Evolutionary conservation across 92 coral and sea anemone genomes (phyloP).

Genomic region (Epizoanthus fatuus): DNA sequence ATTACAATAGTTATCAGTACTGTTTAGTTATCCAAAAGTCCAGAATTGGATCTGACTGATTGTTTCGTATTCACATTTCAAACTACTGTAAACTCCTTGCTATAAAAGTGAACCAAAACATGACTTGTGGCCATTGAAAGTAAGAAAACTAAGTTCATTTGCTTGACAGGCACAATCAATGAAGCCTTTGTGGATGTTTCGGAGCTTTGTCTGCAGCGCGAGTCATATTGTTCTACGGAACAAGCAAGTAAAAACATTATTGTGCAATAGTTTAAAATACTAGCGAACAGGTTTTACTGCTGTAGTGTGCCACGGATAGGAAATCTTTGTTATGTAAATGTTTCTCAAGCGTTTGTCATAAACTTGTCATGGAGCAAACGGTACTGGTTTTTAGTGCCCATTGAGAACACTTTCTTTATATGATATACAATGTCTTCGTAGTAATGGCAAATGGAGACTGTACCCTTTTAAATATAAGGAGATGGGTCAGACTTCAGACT

Average conservation of each 20-base stretch:
- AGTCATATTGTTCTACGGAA: background rate
- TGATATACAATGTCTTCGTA: background rate
- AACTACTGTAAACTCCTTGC: background rate
- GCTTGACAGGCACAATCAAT: constrained; percentile 6
- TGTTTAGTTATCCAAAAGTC: background rate
- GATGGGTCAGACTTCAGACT: constrained; percentile 12
- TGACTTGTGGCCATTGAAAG: background rate
- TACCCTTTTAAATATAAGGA: background rate
- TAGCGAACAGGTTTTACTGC: background rate
- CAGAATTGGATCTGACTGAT: constrained; percentile 6
- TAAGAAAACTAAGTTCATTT: background rate
- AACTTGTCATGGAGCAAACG: background rate
- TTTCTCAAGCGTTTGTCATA: background rate
- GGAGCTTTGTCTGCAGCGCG: constrained; percentile 16
- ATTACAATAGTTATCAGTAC: background rate
- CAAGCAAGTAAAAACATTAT: background rate
- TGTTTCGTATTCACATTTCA: background rate
- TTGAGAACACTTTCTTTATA: background rate
- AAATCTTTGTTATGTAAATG: constrained; percentile 16
- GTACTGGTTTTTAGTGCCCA: background rate
- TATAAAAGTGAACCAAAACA: constrained; percentile 2
- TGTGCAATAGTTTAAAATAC: background rate
- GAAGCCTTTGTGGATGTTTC: background rate
- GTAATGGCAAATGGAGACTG: constrained; percentile 1
- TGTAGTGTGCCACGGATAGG: background rate